phyloP scores from a whole-genome alignment of 2,888 invertebrate genomes.

The Drosophila longiperda region DNA sequence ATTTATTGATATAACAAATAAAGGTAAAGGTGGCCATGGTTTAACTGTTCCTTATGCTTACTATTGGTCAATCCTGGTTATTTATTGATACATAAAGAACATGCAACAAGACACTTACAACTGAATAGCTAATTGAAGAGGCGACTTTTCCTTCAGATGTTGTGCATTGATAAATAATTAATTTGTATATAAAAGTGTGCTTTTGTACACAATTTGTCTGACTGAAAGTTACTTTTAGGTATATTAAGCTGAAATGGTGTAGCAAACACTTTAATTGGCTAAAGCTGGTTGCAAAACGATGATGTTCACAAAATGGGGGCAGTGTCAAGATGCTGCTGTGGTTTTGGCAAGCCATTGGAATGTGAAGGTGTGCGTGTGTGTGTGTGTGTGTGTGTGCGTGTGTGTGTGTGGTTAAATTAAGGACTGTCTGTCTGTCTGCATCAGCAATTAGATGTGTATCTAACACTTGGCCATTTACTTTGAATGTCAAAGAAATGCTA shows the following conservation, averaged over 20 bases:
- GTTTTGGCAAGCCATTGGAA: conserved; percentile 3
- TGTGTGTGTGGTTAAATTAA: conserved; percentile 26
- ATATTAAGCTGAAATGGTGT: background rate
- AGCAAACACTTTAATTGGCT: conserved; percentile 27
- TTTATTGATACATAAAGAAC: background rate
- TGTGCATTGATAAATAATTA: conserved; percentile 8
- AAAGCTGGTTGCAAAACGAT: conserved; percentile 30
- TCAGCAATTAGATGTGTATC: conserved; percentile 75
- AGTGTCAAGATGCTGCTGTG: conserved; percentile 7
- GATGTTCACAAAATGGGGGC: conserved; percentile 33
- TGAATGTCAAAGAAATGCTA: conserved; percentile 61
- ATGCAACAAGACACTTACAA: conserved; percentile 8
- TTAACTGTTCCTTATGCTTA: background rate
- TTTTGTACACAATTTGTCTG: background rate
- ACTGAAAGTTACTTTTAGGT: conserved; percentile 1
- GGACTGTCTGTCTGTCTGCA: conserved; percentile 37
- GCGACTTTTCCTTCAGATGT: background rate
- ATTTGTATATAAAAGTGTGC: background rate
- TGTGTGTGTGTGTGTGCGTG: conserved; percentile 2
- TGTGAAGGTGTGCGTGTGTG: background rate
- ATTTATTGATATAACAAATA: background rate
- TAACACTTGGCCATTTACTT: conserved; percentile 73
- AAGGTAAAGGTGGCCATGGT: background rate
- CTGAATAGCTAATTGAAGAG: background rate
- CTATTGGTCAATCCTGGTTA: background rate